Base-by-base conservation (phyloP, 1,140 invertebrate species). In the Trinorchestia longiramus region DNA sequence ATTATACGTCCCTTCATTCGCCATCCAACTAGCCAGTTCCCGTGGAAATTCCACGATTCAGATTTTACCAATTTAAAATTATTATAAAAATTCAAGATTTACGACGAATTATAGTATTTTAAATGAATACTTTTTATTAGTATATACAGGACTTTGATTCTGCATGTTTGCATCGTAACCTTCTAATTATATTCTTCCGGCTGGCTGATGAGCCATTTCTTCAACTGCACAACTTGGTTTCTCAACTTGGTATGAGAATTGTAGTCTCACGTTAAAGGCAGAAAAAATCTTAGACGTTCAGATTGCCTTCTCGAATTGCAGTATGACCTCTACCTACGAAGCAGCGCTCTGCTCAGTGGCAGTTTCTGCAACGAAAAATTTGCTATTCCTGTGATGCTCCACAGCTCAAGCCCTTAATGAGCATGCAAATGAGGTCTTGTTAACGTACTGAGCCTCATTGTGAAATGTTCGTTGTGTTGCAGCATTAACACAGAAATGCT, bases 391-490 rank as follows among this genome's bases (percentile, higher is more conserved):
- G 15, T 90, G 88, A 90, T 43, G 88, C 88, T 90, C 88, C 0
- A 4, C 88, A 90, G 88, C 88, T 42, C 88, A 90, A 11, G 41
- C 8, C 1, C 41, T 90, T 90, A 90, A 90, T 90, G 88, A 90
- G 88, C 28, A 90, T 90, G 88, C 88, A 90, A 90, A 90, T 90
- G 88, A 90, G 88, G 88, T 90, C 62, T 77, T 11, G 62, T 23
- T 77, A 11, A 77, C 62, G 62, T 36, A 77, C 15, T 28, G 1
- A 77, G 62, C 11, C 28, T 77, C 11, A 77, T 77, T 77, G 62
- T 36, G 62, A 77, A 77, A 77, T 77, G 28, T 28, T 15, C 11
- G 11, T 28, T 77, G 62, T 77, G 62, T 36, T 36, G 62, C 15
- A 77, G 28, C 62, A 36, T 77, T 1, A 77, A 28, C 15, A 1